These are phyloP conservation scores for Lindbergichthys nudifrons DNA, from an alignment of 2,797 vertebrate species.

Conservation along the genomic window DNA sequence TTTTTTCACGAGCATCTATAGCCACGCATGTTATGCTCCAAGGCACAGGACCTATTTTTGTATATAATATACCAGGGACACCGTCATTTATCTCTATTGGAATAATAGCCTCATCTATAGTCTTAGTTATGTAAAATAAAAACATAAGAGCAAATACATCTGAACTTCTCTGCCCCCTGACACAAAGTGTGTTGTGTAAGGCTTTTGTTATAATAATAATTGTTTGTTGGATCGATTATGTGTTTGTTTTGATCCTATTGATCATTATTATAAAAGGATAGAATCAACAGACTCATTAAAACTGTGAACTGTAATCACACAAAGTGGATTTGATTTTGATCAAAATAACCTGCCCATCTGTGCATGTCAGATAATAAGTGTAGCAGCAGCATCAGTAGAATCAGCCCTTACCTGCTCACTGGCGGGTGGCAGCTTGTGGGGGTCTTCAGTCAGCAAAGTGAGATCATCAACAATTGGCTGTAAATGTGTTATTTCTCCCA, in stretches of 20 bases:
- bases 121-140: no score
- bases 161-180: no score
- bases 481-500: constrained; percentile 96
- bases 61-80: no score
- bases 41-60: background rate
- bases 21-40: background rate
- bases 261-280: background rate
- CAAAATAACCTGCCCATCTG: constrained; percentile 5
- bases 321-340: background rate
- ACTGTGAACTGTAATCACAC: background rate
- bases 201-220: background rate
- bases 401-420: constrained; percentile 92
- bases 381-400: background rate
- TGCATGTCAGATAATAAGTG: background rate
- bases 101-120: no score
- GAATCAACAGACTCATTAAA: background rate
- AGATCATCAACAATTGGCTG: constrained; percentile 98
- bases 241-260: background rate
- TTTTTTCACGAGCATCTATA: background rate
- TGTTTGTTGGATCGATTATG: background rate
- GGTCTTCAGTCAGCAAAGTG: constrained; percentile 92
- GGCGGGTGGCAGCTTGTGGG: constrained; percentile 95
- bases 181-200: background rate
- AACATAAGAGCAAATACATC: no score
- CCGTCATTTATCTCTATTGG: no score